Evolutionary conservation across 2,797 vertebrate species (phyloP).

Genomic region (Gymnopithys bicolor): DNA sequence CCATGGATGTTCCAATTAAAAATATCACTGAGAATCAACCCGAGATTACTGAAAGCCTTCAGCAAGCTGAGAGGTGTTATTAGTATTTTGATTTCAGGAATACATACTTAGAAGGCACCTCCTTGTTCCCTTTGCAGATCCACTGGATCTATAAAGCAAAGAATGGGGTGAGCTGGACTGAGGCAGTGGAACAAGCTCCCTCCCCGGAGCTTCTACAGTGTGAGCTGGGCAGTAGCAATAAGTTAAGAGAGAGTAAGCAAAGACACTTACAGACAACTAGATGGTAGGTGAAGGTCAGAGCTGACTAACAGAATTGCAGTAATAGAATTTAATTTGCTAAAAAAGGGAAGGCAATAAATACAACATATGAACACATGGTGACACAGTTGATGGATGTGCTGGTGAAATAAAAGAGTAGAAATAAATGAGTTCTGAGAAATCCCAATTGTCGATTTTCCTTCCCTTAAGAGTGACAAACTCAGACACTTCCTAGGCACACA

Average conservation of each 20-base stretch:
- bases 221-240: neutral
- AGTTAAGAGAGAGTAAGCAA: neutral
- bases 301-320: neutral
- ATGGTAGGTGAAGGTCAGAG: neutral
- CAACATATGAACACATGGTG: neutral
- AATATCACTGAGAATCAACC: neutral
- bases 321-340: neutral
- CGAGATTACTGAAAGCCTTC: neutral
- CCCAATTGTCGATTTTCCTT: neutral
- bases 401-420: neutral
- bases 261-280: neutral
- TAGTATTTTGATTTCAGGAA: neutral
- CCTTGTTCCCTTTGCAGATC: neutral
- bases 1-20: neutral
- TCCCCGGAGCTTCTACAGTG: neutral
- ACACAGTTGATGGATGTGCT: neutral
- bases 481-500: neutral
- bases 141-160: neutral
- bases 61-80: neutral
- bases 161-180: neutral
- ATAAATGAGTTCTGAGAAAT: neutral
- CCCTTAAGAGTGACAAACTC: neutral
- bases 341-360: neutral
- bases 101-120: accelerated
- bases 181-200: neutral